Base-by-base conservation (phyloP, 2,113 vertebrate species). In the Paraplagusia blochii region DNA sequence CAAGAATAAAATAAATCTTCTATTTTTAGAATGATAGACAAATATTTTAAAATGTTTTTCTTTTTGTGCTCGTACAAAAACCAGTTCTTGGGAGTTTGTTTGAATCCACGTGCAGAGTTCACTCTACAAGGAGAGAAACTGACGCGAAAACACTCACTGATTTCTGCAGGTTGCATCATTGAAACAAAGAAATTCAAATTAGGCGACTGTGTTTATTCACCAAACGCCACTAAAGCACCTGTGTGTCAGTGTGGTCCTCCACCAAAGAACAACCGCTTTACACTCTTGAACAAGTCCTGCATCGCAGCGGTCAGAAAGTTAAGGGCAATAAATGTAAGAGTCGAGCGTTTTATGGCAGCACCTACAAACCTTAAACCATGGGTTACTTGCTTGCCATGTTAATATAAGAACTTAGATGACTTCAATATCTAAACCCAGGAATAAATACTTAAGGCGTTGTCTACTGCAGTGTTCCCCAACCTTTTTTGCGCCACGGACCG, bases 101-200 rank as follows among this genome's bases (percentile, higher is more conserved):
- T 43, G 54, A 40, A 45, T 63, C 18, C 8, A 8, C 12, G 15
- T 17, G 17, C 18, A 55, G 15, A 22, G 34, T 13, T 44, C 29
- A 35, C 33, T 35, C 18, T 22, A 44, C 14, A 13, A 12, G 10
- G 55, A 50, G 29, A 38, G 34, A 29, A 34, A 46, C 13, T 16
- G 34, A 5, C 47, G 1, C 39, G 29, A 63, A 15, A 36, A 38
- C n/a, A 17, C 22, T 47, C 36, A 4, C 9, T 51, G 55, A 64
- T 84, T 75, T 77, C 68, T 2, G 22, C 33, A 42, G 42, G 59
- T 69, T 85, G 65, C 79, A 71, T 76, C 69, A 71, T 58, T 35
- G 48, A 63, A 69, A 79, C 53, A 76, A 67, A 62, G 39, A 52
- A 62, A 51, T 34, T 48, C 5, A 47, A 64, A 68, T 51, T 13